Base-by-base conservation (phyloP, 2,797 vertebrate species). In the Salarias fasciatus region DNA sequence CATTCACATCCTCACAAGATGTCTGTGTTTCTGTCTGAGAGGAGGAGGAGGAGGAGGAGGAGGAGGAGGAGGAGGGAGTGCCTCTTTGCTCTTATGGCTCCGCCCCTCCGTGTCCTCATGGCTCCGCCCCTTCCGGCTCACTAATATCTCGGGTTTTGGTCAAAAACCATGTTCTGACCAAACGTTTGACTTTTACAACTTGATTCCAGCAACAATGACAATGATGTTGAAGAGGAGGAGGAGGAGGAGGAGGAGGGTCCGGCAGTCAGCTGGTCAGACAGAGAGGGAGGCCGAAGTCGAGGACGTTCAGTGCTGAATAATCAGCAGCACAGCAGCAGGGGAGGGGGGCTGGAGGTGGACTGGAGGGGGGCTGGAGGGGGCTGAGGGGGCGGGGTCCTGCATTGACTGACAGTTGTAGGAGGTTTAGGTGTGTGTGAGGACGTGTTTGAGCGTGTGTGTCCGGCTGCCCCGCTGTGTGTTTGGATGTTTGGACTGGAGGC, bases 231-330 rank as follows among this genome's bases (percentile, higher is more conserved):
- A 59, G 66, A 50, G 52, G 52, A 53, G 48, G 49, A 65, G 40
- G 63, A 38, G 53, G 56, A 80, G 71, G n/a, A n/a, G n/a, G n/a
- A n/a, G n/a, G n/a, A n/a, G n/a, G n/a, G n/a, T n/a, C n/a, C n/a
- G n/a, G n/a, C 69, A 62, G 80, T 63, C 75, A 64, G 79, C 75
- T 84, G 79, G 71, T 41, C 58, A 61, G n/a, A n/a, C n/a, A n/a
- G n/a, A n/a, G n/a, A 67, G 60, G 73, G 66, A 46, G 60, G 73
- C 33, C 47, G 38, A 50, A 84, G 77, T 72, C 43, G 72, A 79
- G 90, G 48, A 80, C 79, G 11, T 54, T 70, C 41, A 28, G 40
- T 58, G 44, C 69, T 91, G 72, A 92, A 93, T 92, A 84, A 91
- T 92, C 82, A 92, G 49, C 43, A 47, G n/a, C 2, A n/a, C n/a